Evolutionary conservation across 2,797 vertebrate species (phyloP).

Genomic region (Anniella stebbinsi): DNA sequence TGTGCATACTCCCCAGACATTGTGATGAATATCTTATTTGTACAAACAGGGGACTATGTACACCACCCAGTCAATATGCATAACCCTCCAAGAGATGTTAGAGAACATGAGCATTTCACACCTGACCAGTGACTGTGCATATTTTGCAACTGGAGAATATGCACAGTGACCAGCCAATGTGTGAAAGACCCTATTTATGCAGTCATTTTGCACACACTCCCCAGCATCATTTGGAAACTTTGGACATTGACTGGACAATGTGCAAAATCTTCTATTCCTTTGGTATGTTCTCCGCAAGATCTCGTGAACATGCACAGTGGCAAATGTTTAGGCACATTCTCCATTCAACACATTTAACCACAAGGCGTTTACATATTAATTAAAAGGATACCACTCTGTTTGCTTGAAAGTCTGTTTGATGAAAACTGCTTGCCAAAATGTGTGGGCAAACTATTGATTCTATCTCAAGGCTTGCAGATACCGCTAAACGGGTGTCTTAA

Average conservation of each 20-base stretch:
- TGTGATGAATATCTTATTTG: not conserved
- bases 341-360: not conserved
- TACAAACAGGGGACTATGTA: not conserved
- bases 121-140: not conserved
- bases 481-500: not conserved
- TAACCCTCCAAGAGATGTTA: not conserved
- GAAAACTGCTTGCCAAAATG: slow-evolving; percentile 6
- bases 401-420: slow-evolving; percentile 1
- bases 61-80: not conserved
- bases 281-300: not conserved
- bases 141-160: not conserved
- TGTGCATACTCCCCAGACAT: not conserved
- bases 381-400: not conserved
- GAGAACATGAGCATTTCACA: not conserved
- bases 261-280: not conserved
- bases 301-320: not conserved
- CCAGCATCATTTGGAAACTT: not conserved
- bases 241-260: not conserved
- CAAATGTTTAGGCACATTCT: not conserved
- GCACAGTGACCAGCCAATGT: not conserved
- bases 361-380: not conserved
- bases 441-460: not conserved
- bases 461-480: not conserved
- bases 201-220: not conserved
- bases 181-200: not conserved